Evolutionary conservation across 2,113 vertebrate species (phyloP).

Genomic region (Struthio camelus): DNA sequence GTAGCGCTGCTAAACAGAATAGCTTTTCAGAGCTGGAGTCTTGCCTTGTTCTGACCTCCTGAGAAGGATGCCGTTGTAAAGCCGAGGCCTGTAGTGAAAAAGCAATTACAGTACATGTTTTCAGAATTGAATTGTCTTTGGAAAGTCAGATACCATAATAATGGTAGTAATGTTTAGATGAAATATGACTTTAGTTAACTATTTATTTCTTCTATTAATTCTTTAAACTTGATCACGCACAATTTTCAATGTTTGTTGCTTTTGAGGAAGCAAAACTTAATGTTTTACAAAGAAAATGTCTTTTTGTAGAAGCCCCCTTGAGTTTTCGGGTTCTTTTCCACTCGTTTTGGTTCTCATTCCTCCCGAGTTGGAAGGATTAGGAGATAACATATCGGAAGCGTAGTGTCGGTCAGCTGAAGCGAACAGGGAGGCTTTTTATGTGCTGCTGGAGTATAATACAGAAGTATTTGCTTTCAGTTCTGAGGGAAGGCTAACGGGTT

Average conservation of each 20-base stretch:
- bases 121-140: conserved; percentile 33
- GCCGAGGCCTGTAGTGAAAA: not conserved
- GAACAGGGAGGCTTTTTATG: not conserved
- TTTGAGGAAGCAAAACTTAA: not conserved
- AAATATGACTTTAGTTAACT: not conserved
- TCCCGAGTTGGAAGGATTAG: not conserved
- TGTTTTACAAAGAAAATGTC: not conserved
- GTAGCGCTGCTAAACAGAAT: not conserved
- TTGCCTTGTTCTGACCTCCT: conserved; percentile 66
- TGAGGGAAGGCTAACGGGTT: not conserved
- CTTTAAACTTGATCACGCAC: not conserved
- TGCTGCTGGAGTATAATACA: accelerated
- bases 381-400: accelerated
- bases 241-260: not conserved
- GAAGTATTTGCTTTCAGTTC: not conserved
- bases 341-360: not conserved
- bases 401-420: accelerated
- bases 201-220: not conserved
- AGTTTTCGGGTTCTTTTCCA: not conserved
- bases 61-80: conserved; percentile 51
- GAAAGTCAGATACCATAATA: conserved; percentile 40
- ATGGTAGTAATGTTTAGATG: conserved; percentile 15
- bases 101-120: conserved; percentile 22
- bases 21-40: conserved; percentile 20
- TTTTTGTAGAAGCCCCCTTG: not conserved